These are phyloP conservation scores for Stomatorhinus walkeri DNA, from an alignment of 2,797 vertebrate genomes.

Conservation along the genomic window DNA sequence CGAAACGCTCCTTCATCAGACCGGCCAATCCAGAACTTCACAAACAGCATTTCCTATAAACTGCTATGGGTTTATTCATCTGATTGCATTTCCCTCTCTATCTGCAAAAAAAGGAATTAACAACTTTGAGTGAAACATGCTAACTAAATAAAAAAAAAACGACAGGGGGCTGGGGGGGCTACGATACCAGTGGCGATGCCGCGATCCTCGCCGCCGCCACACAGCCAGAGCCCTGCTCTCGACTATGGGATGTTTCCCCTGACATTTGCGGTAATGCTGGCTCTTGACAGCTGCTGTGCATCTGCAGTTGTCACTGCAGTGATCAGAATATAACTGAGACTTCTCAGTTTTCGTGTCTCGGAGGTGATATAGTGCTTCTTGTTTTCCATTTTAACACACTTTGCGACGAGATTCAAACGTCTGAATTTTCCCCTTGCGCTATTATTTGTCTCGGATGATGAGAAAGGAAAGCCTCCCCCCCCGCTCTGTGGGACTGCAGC, in stretches of 20 bases:
- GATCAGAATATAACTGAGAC: not conserved
- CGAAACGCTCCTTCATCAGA: not conserved
- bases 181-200: not conserved
- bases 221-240: not conserved
- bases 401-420: not conserved
- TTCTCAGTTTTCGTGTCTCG: not conserved
- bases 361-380: not conserved
- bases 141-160: not conserved
- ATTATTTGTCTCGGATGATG: not conserved
- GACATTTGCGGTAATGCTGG: not conserved
- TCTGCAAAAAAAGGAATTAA: not conserved
- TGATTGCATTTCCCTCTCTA: not conserved
- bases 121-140: not conserved
- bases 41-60: not conserved
- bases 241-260: not conserved
- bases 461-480: not conserved
- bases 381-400: conserved; percentile 12
- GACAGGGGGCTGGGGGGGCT: not conserved
- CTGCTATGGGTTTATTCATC: not conserved
- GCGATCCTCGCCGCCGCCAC: not conserved
- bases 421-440: conserved; percentile 16
- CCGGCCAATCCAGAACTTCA: not conserved
- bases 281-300: not conserved
- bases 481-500: not conserved
- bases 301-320: not conserved